A percentile compares a stretch with the other conserved stretches of the same genome.
phyloP scores from a whole-genome alignment of 2,888 invertebrate species.

The Brenthis ino region DNA sequence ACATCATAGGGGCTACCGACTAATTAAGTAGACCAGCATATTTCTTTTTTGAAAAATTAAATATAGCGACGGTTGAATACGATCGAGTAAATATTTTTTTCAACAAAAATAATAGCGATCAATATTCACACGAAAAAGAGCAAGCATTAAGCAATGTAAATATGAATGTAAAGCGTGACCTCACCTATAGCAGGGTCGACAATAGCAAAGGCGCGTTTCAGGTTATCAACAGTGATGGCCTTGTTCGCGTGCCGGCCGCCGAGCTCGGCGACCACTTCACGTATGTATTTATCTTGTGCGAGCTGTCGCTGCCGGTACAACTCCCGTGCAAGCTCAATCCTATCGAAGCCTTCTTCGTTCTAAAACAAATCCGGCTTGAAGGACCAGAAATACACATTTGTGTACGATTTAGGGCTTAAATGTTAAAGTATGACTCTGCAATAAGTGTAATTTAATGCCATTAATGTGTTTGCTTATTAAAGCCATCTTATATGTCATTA shows the following conservation, averaged over 20 bases:
- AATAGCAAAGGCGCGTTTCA: conserved; percentile 64
- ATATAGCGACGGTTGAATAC: too few species aligned
- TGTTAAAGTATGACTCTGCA: too few species aligned
- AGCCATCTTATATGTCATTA: too few species aligned
- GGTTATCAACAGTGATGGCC: conserved; percentile 51
- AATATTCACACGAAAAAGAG: not conserved
- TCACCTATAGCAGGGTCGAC: conserved; percentile 72
- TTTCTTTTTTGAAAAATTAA: too few species aligned
- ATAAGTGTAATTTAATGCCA: too few species aligned
- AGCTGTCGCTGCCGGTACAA: conserved; percentile 69
- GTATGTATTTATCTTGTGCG: conserved; percentile 75
- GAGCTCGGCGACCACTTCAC: conserved; percentile 66
- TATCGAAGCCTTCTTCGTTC: conserved; percentile 78
- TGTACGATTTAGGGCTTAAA: too few species aligned
- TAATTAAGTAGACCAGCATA: too few species aligned
- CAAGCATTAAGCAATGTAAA: not conserved
- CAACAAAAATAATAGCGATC: too few species aligned
- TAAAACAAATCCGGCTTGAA: conserved; percentile 39
- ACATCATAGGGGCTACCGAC: too few species aligned
- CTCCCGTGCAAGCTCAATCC: conserved; percentile 69
- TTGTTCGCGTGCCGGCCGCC: conserved; percentile 53
- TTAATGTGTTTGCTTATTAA: too few species aligned
- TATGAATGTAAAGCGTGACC: not conserved
- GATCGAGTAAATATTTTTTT: too few species aligned
- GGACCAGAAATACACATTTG: not conserved